Evolutionary conservation across 1,140 invertebrate species (phyloP), one percentile per base, ranked within the genome.

Genomic region (Neoseiulus cucumeris): DNA sequence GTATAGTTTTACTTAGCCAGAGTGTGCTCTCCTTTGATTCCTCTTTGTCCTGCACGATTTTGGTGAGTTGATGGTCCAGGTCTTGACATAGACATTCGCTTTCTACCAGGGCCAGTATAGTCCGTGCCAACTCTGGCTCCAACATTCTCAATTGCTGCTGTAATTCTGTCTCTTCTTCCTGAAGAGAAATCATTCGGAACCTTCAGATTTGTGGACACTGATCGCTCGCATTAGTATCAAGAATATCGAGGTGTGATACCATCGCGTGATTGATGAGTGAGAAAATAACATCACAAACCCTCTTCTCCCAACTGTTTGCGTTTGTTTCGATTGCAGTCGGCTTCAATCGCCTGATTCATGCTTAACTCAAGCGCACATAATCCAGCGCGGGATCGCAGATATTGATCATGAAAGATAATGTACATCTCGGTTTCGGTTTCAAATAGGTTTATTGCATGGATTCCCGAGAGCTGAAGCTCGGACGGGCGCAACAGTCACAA

Each of bases 91-190:
- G 84, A 78, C 94, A 98, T 77, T 97, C 89, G 0, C 91, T 87
- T 78, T 98, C 91, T 2, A 98, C 95, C 65, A 96, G 84, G 0
- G 91, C 91, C 68, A 98, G 79, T 74, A 98, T 98, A 0, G 93
- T 92, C 74, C 93, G 87, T 2, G 93, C 94, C 66, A 98, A 76
- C 73, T 98, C 93, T 59, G 96, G 77, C 74, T 98, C 94, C 25
- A 98, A 77, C 75, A 94, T 90, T 12, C 87, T 81, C 65, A 96
- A 84, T 69, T 87, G 80, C 47, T 70, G 51, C n/a, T 66, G 41
- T 4, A 71, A 69, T 64, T 68, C 64, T 64, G 72, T 70, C 29
- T 74, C 67, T 18, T 66, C 72, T 65, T 67, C 64, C 66, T 73
- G 75, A 69, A 64, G n/a, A n/a, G n/a, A 22, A 69, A n/a, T 64